These are phyloP conservation scores for Trissolcus japonicus DNA, from an alignment of 2,888 invertebrate genomes.

Conservation along the genomic window DNA sequence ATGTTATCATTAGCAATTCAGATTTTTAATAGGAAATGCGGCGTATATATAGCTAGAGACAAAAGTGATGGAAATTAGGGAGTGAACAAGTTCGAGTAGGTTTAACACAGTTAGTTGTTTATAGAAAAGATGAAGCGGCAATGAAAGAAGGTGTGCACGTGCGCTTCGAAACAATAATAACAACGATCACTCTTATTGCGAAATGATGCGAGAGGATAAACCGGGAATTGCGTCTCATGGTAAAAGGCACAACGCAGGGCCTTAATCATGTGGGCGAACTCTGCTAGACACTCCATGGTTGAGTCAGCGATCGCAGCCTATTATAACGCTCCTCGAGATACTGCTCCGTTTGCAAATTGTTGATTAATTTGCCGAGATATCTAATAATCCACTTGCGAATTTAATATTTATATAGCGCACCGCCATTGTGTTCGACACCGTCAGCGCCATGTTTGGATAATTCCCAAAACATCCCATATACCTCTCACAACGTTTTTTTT, in stretches of 20 bases:
- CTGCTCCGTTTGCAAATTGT: constrained; percentile 56
- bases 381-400: constrained; percentile 24
- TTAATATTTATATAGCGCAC: constrained; percentile 47
- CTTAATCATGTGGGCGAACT: constrained; percentile 53
- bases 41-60: too few relatives aligned
- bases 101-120: constrained; percentile 40
- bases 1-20: neutral
- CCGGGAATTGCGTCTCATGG: constrained; percentile 48
- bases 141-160: constrained; percentile 51
- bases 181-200: constrained; percentile 50
- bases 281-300: constrained; percentile 53
- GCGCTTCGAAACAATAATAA: constrained; percentile 52
- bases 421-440: constrained; percentile 28
- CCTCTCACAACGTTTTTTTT: constrained; percentile 13
- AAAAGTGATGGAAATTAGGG: constrained; percentile 1
- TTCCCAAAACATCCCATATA: neutral
- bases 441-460: neutral
- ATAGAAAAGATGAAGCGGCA: constrained; percentile 23
- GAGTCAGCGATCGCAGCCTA: constrained; percentile 54
- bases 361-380: constrained; percentile 48
- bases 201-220: constrained; percentile 54
- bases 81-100: constrained; percentile 17
- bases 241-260: constrained; percentile 45
- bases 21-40: neutral
- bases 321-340: constrained; percentile 29